Percentiles rank a stretch among this genome's conserved stretches.
phyloP scores from a whole-genome alignment of 2,888 invertebrate species.

The Ischnura elegans region DNA sequence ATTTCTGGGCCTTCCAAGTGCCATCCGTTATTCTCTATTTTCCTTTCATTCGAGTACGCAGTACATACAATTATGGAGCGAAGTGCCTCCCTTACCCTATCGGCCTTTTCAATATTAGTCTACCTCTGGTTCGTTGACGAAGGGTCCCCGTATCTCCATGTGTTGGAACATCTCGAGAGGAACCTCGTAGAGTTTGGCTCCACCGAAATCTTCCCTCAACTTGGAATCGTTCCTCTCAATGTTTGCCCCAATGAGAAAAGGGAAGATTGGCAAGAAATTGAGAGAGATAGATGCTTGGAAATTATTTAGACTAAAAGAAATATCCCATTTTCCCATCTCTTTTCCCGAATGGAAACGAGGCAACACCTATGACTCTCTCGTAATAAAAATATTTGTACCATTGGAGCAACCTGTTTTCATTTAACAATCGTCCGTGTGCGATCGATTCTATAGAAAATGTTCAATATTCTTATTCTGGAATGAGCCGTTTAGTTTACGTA shows the following conservation, averaged over 20 bases:
- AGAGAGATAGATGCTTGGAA: not conserved
- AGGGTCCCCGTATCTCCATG: not conserved
- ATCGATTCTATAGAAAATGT: no score
- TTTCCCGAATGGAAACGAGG: not conserved
- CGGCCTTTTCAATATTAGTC: not conserved
- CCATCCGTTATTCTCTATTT: not conserved
- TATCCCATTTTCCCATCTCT: not conserved
- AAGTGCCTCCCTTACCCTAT: not conserved
- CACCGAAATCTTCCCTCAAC: slow-evolving; percentile 9
- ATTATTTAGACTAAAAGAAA: slow-evolving; percentile 19
- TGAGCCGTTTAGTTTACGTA: no score
- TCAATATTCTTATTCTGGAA: no score
- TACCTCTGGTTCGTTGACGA: not conserved
- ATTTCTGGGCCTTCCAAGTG: not conserved
- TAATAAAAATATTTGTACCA: not conserved
- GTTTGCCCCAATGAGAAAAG: slow-evolving; percentile 27
- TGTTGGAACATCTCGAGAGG: slow-evolving; percentile 1
- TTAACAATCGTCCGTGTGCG: no score
- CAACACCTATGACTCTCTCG: not conserved
- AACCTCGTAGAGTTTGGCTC: not conserved
- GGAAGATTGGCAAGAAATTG: not conserved
- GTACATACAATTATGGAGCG: no score
- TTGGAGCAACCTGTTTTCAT: not conserved
- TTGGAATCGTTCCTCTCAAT: slow-evolving; percentile 54
- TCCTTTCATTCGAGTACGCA: not conserved